Evolutionary conservation across 2,113 vertebrate genomes (phyloP).

Genomic region (Propithecus coquereli): DNA sequence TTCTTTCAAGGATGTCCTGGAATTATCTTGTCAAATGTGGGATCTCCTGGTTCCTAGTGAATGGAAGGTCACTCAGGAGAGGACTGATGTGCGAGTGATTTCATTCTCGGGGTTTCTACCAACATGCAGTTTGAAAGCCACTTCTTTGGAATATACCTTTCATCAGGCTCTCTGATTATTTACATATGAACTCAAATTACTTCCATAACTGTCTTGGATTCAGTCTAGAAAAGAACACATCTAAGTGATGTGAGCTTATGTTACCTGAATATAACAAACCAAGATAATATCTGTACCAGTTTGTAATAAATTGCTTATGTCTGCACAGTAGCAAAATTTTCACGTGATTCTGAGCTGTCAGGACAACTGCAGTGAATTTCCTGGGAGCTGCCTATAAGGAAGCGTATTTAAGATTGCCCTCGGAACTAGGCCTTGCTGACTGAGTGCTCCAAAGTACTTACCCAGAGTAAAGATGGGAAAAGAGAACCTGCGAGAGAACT

Average conservation of each 20-base stretch:
- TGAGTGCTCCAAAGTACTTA: neutral
- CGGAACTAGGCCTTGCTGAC: neutral
- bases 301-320: neutral
- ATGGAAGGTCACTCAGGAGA: neutral
- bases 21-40: neutral
- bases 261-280: neutral
- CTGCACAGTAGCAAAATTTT: neutral
- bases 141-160: neutral
- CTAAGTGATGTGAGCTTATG: neutral
- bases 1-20: neutral
- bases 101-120: neutral
- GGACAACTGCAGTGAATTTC: neutral
- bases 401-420: neutral
- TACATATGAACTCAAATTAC: neutral
- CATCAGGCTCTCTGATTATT: neutral
- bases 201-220: neutral
- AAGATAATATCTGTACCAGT: neutral
- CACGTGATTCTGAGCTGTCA: neutral
- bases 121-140: neutral
- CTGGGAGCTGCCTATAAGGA: neutral
- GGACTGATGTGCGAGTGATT: neutral
- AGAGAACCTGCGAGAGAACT: neutral
- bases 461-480: neutral
- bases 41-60: neutral
- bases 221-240: rapidly evolving